Evolutionary conservation across 2,113 vertebrate genomes (phyloP).

Genomic region (Lycaon pictus): DNA sequence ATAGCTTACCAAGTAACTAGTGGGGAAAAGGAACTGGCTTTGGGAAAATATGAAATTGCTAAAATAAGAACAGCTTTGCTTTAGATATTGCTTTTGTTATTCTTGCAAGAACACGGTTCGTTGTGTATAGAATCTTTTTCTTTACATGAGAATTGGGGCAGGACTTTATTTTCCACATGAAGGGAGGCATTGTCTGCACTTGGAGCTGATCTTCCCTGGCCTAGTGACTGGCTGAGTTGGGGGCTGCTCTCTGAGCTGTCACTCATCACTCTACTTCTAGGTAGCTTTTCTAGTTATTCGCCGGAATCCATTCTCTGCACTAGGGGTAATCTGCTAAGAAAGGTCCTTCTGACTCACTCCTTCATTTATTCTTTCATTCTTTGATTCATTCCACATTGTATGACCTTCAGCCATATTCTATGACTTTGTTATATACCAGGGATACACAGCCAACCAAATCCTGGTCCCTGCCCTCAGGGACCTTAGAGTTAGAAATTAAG

Average conservation of each 20-base stretch:
- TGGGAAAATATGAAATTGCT: constrained; percentile 69
- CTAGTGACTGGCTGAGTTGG: not conserved
- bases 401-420: not conserved
- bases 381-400: not conserved
- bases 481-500: not conserved
- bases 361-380: not conserved
- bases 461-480: not conserved
- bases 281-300: not conserved
- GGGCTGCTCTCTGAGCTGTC: not conserved
- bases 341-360: not conserved
- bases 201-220: not conserved
- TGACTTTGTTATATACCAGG: not conserved
- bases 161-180: constrained; percentile 8
- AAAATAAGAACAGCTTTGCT: constrained; percentile 75
- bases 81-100: constrained; percentile 69
- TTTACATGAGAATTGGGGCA: constrained; percentile 44
- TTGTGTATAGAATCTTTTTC: constrained; percentile 53
- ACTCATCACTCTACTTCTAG: not conserved
- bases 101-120: constrained; percentile 38
- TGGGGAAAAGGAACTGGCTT: constrained; percentile 60
- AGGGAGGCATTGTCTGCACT: not conserved
- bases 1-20: constrained; percentile 60
- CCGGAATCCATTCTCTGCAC: not conserved
- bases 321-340: not conserved
- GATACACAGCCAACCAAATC: not conserved